Base-by-base conservation (phyloP, 2,797 vertebrate species). In the Argya squamiceps region DNA sequence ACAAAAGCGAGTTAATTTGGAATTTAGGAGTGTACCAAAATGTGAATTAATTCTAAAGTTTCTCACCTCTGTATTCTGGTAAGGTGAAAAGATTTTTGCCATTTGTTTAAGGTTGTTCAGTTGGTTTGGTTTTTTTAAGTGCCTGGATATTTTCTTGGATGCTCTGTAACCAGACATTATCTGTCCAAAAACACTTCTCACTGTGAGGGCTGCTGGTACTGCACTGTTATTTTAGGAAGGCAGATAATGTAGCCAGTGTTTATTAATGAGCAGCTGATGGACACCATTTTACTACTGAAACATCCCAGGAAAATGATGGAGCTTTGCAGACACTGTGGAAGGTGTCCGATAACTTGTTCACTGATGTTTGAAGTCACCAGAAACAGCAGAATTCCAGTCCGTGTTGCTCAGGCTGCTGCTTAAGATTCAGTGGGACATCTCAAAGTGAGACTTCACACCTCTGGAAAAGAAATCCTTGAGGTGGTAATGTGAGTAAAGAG, bases 41-140 rank as follows among this genome's bases (percentile, higher is more conserved):
- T 97, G 88, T 80, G 98, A 96, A 97, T 96, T 84, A 96, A 96
- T 96, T 96, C 83, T 89, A 27, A 97, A 96, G 69, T 95, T 78
- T 97, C 75, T 98, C 77, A 30, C 91, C 81, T 97, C 50, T 96
- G 16, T 97, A 75, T 97, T 97, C 73, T 80, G 91, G 86, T 97
- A 92, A 89, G 47, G 59, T 97, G 90, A 97, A 96, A 95, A 84
- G 50, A 65, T 77, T 46, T 73, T 36, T 62, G 30, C 12, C 46
- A 26, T 29, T 58, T 62, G 29, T 34, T 30, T 47, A 17, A 10
- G 29, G 13, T 65, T 82, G 73, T 64, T n/a, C 1, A 0, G 6
- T 24, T 49, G 13, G 24, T 63, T 75, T 47, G 9, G 3, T 3
- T 74, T 81, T 78, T 63, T 32, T 74, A 70, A 67, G 30, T 80